These are phyloP conservation scores for Villa cingulata DNA, from an alignment of 2,888 invertebrate genomes.

Conservation along the genomic window DNA sequence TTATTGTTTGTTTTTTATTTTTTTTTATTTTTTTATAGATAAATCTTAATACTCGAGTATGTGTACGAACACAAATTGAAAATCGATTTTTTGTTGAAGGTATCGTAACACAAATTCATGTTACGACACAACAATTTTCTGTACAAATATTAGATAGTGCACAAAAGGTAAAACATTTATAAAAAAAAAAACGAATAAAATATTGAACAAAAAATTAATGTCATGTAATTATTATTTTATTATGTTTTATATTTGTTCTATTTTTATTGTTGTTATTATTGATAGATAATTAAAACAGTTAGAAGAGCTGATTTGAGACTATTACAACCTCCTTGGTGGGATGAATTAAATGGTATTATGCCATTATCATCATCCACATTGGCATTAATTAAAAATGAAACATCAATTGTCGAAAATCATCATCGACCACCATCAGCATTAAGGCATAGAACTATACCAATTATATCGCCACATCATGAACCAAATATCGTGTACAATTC, in stretches of 20 bases:
- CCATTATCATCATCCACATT: slow-evolving; percentile 9
- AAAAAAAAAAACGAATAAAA: background rate
- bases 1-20: too few relatives aligned
- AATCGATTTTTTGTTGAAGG: slow-evolving; percentile 71
- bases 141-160: slow-evolving; percentile 45
- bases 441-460: slow-evolving; percentile 1
- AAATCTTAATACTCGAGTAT: slow-evolving; percentile 64
- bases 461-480: background rate
- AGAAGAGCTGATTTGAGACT: slow-evolving; percentile 83
- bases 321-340: slow-evolving; percentile 90
- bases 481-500: slow-evolving; percentile 10
- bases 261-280: too few relatives aligned
- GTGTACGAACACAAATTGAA: slow-evolving; percentile 53
- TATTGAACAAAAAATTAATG: background rate
- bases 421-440: slow-evolving; percentile 1
- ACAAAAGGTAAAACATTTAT: slow-evolving; percentile 13
- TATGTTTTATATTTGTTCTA: background rate
- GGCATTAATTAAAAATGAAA: slow-evolving; percentile 4
- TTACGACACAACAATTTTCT: slow-evolving; percentile 53
- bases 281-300: slow-evolving; percentile 41
- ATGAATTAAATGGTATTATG: slow-evolving; percentile 68
- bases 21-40: slow-evolving; percentile 40
- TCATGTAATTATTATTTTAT: background rate
- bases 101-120: slow-evolving; percentile 54
- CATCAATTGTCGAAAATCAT: slow-evolving; percentile 2